Base-by-base conservation (phyloP, 1,140 invertebrate genomes). In the Magallana angulata region DNA sequence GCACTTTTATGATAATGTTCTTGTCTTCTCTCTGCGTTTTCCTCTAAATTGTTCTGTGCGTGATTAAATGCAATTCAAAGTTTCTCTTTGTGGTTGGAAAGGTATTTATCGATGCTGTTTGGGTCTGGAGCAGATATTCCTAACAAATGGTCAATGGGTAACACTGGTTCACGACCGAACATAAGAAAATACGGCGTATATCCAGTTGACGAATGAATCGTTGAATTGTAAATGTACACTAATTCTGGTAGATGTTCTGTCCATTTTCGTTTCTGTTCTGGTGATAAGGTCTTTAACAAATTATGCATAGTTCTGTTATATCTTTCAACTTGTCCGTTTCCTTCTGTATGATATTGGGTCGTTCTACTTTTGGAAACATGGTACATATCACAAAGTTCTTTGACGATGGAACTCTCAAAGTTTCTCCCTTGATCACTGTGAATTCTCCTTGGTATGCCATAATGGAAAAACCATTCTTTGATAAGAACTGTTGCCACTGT, bases 311-410 rank as follows among this genome's bases (percentile, higher is more conserved):
- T 87, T 36, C 60, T 16, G 57, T 87, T 87, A 16, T 81, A 83
- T 11, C 86, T 12, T 68, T 87, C 86, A 36, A 57, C 71, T 60
- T 87, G 86, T 24, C 82, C 86, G 24, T 87, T 87, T 59, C 48
- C 82, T 30, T 64, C 81, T 4, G 58, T 59, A 58, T 87, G 81
- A n/a, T 87, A 87, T 14, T 81, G 86, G 11, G 86, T 87, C 12
- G 81, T 87, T 83, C 86, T 57, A 57, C 56, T 83, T 83, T 87
- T 87, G 36, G 57, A 16, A 16, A 83, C 18, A 48, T 87, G 56
- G 36, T 64, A 82, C 36, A 83, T 24, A 24, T 64, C 57, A 57
- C 86, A 87, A 4, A 87, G 60, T n/a, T 87, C 81, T 48, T 87
- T 64, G 11, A 87, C 57, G 12, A 83, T 83, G 16, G 24, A 14